Percentiles rank a stretch among this genome's conserved stretches.
These are phyloP conservation scores for Andrena haemorrhoa DNA, from an alignment of 2,888 invertebrate genomes.

Conservation along the genomic window DNA sequence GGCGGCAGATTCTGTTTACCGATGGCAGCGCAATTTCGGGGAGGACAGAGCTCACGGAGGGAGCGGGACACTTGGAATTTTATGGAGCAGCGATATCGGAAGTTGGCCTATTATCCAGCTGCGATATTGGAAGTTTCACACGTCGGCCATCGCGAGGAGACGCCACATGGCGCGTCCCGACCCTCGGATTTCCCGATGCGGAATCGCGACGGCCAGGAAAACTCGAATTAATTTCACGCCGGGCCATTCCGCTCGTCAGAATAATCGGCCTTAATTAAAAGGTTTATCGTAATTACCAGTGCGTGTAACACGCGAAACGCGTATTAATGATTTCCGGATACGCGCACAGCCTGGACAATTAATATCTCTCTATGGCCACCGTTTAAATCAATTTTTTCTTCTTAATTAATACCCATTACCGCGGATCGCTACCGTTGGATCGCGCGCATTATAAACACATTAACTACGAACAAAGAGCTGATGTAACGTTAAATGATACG, in stretches of 20 bases:
- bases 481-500: constrained; percentile 29
- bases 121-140: constrained; percentile 48
- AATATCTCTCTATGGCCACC: constrained; percentile 31
- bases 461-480: constrained; percentile 14
- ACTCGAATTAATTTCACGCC: constrained; percentile 48
- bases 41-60: neutral
- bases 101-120: constrained; percentile 40
- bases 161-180: constrained; percentile 34
- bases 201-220: constrained; percentile 7
- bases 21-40: constrained; percentile 24
- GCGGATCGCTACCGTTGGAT: neutral
- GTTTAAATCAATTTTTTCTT: constrained; percentile 37
- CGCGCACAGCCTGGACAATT: constrained; percentile 16
- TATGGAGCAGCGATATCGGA: constrained; percentile 22
- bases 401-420: constrained; percentile 53
- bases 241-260: constrained; percentile 36
- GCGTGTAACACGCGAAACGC: constrained; percentile 25
- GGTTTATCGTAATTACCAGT: constrained; percentile 54
- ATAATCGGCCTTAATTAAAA: constrained; percentile 59
- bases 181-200: constrained; percentile 26
- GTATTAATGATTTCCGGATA: constrained; percentile 49
- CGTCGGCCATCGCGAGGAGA: constrained; percentile 1
- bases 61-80: neutral
- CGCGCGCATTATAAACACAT: constrained; percentile 40
- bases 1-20: constrained; percentile 25